These are phyloP conservation scores for Eulemur coronatus DNA, from an alignment of 2,797 vertebrate genomes.

Conservation along the genomic window DNA sequence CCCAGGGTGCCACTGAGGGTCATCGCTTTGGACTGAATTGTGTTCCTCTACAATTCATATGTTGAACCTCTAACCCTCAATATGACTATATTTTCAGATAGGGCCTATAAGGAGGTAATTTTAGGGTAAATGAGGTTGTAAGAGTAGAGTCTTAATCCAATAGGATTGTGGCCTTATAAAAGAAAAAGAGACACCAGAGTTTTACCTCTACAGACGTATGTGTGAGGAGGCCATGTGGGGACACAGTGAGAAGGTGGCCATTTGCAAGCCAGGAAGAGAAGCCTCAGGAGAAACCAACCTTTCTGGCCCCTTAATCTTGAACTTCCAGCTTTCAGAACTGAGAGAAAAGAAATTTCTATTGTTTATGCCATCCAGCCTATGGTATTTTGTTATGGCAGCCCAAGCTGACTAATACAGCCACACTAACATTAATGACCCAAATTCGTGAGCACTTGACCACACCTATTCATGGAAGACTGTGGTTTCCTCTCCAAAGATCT, in stretches of 20 bases:
- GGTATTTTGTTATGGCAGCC: not conserved
- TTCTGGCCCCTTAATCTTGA: not conserved
- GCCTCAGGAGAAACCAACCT: not conserved
- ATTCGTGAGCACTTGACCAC: too few relatives aligned
- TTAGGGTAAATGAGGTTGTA: not conserved
- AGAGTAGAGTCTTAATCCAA: not conserved
- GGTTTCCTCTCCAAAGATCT: not conserved
- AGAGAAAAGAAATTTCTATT: not conserved
- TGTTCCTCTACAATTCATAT: not conserved
- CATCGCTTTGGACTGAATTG: too few relatives aligned
- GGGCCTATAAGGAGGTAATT: not conserved
- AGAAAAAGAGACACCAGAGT: not conserved
- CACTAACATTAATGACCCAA: not conserved
- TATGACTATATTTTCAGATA: not conserved
- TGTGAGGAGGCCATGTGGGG: not conserved
- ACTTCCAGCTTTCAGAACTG: not conserved
- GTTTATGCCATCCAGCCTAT: not conserved
- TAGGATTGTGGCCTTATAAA: not conserved
- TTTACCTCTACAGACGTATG: not conserved
- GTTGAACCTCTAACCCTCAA: not conserved
- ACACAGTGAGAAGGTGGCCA: not conserved
- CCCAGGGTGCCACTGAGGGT: not conserved
- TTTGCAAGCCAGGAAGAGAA: not conserved
- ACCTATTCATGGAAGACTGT: not conserved
- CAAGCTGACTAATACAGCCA: not conserved